Percentiles rank a stretch among this genome's conserved stretches.
Conservation (phyloP, 2,797 vertebrate species). For the Graptemys geographica region DNA sequence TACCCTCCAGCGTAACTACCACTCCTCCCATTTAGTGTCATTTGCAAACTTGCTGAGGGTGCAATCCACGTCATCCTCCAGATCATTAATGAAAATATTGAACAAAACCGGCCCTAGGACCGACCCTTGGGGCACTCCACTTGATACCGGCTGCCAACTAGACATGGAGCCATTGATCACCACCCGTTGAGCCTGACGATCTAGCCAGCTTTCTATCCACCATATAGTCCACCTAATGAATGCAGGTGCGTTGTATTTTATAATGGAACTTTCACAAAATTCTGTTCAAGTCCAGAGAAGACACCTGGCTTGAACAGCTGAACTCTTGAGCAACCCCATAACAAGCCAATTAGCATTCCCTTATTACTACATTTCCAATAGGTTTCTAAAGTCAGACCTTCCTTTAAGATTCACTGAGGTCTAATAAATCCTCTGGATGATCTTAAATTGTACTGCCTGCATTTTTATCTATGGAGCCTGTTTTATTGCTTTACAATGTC, state of each 20-base stretch:
- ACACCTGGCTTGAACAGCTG: neutral
- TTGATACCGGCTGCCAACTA: no score
- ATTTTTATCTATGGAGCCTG: neutral
- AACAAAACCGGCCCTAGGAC: no score
- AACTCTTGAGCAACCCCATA: neutral
- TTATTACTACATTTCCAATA: neutral
- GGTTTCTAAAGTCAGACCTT: neutral
- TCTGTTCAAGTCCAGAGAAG: neutral
- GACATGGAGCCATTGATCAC: no score
- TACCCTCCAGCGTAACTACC: no score
- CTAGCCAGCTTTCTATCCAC: no score
- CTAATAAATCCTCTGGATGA: neutral
- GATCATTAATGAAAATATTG: no score
- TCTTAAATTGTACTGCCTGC: neutral
- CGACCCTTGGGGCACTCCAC: no score
- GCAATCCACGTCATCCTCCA: no score
- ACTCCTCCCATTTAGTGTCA: no score
- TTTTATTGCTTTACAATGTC: slow-evolving; percentile 10
- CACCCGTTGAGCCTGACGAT: no score
- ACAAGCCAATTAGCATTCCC: neutral
- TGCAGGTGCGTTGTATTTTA: neutral
- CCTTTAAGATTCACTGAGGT: neutral
- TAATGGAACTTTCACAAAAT: slow-evolving; percentile 13
- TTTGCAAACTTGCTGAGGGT: no score
- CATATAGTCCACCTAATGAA: neutral